phyloP scores from a whole-genome alignment of 2,888 invertebrate species.

The Aproaerema taeniolella region DNA sequence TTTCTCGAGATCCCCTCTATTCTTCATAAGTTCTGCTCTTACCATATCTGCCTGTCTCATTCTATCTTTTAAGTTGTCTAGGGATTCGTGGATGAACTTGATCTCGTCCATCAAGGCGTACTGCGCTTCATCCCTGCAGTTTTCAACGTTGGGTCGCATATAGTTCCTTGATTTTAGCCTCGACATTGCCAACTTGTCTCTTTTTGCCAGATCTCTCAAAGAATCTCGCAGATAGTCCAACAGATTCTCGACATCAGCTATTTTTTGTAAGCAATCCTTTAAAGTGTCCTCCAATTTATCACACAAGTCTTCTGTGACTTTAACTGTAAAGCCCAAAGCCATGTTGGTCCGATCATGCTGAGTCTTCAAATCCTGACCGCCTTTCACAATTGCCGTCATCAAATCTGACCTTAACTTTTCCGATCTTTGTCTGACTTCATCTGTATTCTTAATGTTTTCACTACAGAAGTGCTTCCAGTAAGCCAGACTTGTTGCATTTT shows the following conservation, averaged over 20 bases:
- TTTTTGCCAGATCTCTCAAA: conserved; percentile 83
- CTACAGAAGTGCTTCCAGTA: conserved; percentile 90
- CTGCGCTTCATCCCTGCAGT: conserved; percentile 89
- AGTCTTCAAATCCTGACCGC: conserved; percentile 87
- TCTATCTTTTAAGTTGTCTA: conserved; percentile 73
- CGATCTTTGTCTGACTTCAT: conserved; percentile 85
- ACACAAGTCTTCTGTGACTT: conserved; percentile 84
- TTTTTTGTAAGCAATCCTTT: conserved; percentile 83
- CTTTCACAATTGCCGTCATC: conserved; percentile 84
- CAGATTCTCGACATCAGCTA: conserved; percentile 86
- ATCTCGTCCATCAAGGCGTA: conserved; percentile 85
- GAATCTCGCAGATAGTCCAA: conserved; percentile 83
- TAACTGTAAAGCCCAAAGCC: conserved; percentile 83
- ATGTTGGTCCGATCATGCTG: conserved; percentile 90
- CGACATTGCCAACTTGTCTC: conserved; percentile 90
- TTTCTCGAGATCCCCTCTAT: conserved; percentile 81
- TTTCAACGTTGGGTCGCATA: conserved; percentile 86
- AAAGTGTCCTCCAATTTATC: conserved; percentile 82
- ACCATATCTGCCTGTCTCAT: conserved; percentile 79
- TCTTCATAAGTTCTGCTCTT: conserved; percentile 73
- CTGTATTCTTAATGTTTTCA: conserved; percentile 85
- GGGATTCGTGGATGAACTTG: conserved; percentile 73
- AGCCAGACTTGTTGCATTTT: conserved; percentile 81
- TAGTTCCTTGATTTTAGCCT: conserved; percentile 84
- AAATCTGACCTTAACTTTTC: conserved; percentile 81